A percentile compares a stretch with the other conserved stretches of the same genome.
Conservation (phyloP, 2,797 vertebrate species). For the Gobionotothen gibberifrons region DNA sequence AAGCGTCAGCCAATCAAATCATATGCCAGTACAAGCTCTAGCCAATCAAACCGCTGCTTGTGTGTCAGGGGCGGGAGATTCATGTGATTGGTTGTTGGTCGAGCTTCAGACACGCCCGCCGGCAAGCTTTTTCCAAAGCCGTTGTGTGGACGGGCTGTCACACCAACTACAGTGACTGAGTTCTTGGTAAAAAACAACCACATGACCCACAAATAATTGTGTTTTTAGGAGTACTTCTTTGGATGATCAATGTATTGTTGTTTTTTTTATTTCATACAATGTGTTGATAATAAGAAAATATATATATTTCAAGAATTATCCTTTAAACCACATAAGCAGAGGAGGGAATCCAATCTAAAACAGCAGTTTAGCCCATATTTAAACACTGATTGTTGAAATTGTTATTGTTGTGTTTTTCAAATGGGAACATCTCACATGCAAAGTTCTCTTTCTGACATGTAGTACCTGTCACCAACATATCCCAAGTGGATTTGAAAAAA, state of each 20-base stretch:
- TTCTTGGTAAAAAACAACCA: too few species aligned
- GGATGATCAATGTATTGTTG: not conserved
- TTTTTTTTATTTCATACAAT: constrained; percentile 14
- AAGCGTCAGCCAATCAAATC: too few species aligned
- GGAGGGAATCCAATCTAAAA: constrained; percentile 7
- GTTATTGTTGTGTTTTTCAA: constrained; percentile 28
- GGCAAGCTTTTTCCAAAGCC: too few species aligned
- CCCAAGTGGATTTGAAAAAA: constrained; percentile 36
- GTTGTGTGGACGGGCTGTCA: too few species aligned
- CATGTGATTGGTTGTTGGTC: too few species aligned
- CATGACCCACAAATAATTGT: too few species aligned
- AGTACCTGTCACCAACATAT: constrained; percentile 38
- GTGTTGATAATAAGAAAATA: not conserved
- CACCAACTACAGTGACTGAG: too few species aligned
- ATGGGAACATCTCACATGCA: constrained; percentile 19
- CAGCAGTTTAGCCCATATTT: constrained; percentile 25
- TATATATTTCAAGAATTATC: not conserved
- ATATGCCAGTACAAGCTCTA: too few species aligned
- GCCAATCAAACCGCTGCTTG: too few species aligned
- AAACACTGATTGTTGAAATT: constrained; percentile 27
- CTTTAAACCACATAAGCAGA: constrained; percentile 10
- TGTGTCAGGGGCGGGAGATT: too few species aligned
- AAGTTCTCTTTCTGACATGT: constrained; percentile 38
- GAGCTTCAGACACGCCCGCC: too few species aligned
- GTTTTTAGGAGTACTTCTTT: too few species aligned